phyloP scores from a whole-genome alignment of 2,113 vertebrate genomes.

The Corynorhinus townsendii region DNA sequence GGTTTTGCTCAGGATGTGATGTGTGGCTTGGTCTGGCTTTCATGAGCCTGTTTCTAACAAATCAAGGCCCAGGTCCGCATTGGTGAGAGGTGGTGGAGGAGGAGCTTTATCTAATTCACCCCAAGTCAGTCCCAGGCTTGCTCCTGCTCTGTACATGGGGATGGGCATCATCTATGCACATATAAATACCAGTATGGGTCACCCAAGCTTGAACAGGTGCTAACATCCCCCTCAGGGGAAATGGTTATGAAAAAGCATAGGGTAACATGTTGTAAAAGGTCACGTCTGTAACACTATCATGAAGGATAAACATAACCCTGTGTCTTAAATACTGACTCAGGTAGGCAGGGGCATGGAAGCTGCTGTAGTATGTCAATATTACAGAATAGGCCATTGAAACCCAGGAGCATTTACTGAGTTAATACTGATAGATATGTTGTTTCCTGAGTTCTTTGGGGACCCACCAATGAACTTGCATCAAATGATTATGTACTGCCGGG shows the following conservation, averaged over 20 bases:
- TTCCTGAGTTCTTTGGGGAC: background rate
- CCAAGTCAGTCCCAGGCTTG: no score
- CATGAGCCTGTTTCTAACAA: no score
- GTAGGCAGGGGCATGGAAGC: rapidly evolving
- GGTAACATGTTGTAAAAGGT: no score
- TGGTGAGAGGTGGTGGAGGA: no score
- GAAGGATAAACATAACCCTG: background rate
- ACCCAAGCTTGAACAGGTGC: background rate
- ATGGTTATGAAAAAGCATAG: background rate
- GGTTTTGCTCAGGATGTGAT: background rate
- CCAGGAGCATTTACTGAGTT: rapidly evolving
- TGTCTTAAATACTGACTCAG: background rate
- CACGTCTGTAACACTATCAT: no score
- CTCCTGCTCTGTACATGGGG: background rate
- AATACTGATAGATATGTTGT: rapidly evolving
- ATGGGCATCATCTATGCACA: rapidly evolving
- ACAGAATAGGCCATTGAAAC: background rate
- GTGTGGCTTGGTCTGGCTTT: background rate
- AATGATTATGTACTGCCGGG: rapidly evolving
- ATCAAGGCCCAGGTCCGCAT: no score
- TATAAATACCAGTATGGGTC: no score
- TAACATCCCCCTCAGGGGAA: background rate
- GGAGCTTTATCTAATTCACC: no score
- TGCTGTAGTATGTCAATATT: rapidly evolving
- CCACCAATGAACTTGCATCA: rapidly evolving